phyloP scores from a whole-genome alignment of 2,797 vertebrate genomes.

The Danio jaintianensis region DNA sequence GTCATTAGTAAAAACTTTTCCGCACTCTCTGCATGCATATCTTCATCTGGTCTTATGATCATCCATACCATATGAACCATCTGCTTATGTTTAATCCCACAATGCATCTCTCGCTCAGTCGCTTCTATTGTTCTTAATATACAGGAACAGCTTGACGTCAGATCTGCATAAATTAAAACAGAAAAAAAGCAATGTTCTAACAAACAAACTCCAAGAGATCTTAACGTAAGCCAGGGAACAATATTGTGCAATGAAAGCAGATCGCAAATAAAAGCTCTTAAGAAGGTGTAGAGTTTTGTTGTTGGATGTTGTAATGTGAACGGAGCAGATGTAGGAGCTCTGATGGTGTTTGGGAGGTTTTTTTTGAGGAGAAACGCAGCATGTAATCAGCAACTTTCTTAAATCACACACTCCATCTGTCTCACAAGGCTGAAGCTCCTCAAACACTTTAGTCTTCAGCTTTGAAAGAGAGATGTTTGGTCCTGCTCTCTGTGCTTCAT shows the following conservation, averaged over 20 bases:
- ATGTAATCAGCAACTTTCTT: constrained; percentile 73
- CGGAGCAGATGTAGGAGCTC: constrained; percentile 55
- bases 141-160: constrained; percentile 16
- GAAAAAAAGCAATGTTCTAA: background rate
- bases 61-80: constrained; percentile 25
- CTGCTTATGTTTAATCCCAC: constrained; percentile 32
- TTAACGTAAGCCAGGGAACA: constrained; percentile 20
- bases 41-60: background rate
- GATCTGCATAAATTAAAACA: constrained; percentile 13
- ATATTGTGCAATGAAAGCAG: constrained; percentile 38
- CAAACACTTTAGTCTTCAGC: constrained; percentile 20
- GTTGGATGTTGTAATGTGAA: constrained; percentile 43
- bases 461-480: constrained; percentile 30
- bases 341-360: constrained; percentile 42
- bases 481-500: constrained; percentile 8
- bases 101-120: constrained; percentile 20
- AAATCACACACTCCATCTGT: constrained; percentile 71
- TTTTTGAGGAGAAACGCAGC: constrained; percentile 70
- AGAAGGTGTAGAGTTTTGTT: constrained; percentile 32
- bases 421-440: constrained; percentile 39
- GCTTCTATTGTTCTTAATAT: constrained; percentile 25
- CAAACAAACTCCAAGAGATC: constrained; percentile 8
- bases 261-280: background rate
- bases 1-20: background rate
- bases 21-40: background rate